Conservation (phyloP, 2,113 vertebrate species). For the Bujurquina vittata region DNA sequence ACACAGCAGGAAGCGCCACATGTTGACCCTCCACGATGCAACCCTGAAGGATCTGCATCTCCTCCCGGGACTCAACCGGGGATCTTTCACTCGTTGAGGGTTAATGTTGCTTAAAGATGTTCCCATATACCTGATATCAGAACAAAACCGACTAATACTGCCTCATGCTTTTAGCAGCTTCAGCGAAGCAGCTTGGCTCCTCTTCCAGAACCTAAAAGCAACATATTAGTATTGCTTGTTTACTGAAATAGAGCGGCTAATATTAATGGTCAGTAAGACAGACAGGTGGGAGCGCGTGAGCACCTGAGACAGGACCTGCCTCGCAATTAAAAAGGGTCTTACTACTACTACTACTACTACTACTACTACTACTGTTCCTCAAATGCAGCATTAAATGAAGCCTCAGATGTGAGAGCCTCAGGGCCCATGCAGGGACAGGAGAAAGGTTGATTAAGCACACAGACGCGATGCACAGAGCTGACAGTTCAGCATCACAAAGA, state of each 20-base stretch:
- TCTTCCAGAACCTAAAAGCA: not conserved
- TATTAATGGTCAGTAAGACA: not conserved
- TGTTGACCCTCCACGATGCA: too few relatives aligned
- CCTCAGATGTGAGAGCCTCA: conserved; percentile 41
- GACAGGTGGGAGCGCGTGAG: not conserved
- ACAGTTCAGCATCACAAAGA: conserved; percentile 45
- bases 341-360: too few relatives aligned
- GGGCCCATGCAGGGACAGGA: conserved; percentile 4
- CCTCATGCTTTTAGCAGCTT: too few relatives aligned
- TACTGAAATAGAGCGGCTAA: not conserved
- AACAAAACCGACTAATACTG: not conserved
- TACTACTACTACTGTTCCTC: not conserved
- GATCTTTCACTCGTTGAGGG: too few relatives aligned
- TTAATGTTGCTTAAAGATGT: too few relatives aligned
- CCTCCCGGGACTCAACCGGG: too few relatives aligned
- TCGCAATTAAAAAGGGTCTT: conserved; percentile 5
- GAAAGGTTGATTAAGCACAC: not conserved
- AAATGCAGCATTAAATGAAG: conserved; percentile 36
- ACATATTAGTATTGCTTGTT: not conserved
- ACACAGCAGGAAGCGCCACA: too few relatives aligned
- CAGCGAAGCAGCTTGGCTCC: not conserved
- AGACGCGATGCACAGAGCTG: conserved; percentile 47
- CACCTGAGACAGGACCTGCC: not conserved
- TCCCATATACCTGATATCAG: not conserved
- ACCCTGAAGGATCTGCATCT: too few relatives aligned